A percentile compares a stretch with the other conserved stretches of the same genome.
Conservation (phyloP, 2,113 vertebrate genomes). For the Uropsilus gracilis region DNA sequence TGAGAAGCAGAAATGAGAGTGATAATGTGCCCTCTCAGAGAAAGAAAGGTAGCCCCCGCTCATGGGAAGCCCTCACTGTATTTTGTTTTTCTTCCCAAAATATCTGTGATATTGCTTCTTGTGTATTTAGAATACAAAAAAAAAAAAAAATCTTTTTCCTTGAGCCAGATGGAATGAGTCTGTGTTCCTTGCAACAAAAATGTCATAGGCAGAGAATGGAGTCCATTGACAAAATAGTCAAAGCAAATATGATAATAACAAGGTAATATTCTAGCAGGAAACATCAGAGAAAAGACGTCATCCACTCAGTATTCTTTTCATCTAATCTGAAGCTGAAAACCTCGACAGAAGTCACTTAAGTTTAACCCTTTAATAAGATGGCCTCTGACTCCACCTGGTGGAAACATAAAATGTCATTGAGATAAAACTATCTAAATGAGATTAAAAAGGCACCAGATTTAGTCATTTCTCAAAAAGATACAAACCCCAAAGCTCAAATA, state of each 20-base stretch:
- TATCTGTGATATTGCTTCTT: background rate
- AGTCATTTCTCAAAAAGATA: background rate
- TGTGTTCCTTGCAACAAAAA: background rate
- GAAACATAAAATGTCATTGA: background rate
- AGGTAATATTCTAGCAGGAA: background rate
- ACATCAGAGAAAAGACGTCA: background rate
- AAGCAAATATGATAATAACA: background rate
- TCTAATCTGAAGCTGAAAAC: constrained; percentile 9
- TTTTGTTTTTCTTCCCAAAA: constrained; percentile 40
- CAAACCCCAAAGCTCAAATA: background rate
- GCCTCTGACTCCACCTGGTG: constrained; percentile 62
- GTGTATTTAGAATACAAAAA: constrained; percentile 55
- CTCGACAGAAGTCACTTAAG: background rate
- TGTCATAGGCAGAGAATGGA: background rate
- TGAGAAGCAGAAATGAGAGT: background rate
- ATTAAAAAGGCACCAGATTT: background rate
- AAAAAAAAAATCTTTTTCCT: constrained; percentile 54
- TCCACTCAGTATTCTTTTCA: background rate
- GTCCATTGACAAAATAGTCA: background rate
- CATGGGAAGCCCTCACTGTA: background rate
- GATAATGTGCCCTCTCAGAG: background rate
- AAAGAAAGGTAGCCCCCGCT: background rate
- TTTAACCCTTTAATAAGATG: constrained; percentile 63
- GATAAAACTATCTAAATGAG: background rate
- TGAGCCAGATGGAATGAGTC: constrained; percentile 46